Conservation (phyloP, 2,797 vertebrate genomes). For the Gymnothorax javanicus region DNA sequence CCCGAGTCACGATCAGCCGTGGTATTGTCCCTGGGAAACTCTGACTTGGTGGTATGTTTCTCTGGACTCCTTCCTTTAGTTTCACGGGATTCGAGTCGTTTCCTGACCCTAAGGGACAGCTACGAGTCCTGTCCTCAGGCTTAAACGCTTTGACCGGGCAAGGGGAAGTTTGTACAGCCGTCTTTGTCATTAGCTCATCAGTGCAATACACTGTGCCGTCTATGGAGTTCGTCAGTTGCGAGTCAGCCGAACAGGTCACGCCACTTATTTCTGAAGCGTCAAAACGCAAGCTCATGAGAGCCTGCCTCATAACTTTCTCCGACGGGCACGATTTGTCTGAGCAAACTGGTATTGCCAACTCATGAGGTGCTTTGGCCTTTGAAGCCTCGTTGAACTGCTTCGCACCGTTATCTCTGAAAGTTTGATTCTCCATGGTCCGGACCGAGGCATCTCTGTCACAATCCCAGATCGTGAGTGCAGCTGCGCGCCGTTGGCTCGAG, state of each 20-base stretch:
- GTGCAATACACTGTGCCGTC: neutral
- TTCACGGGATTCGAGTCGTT: conserved; percentile 29
- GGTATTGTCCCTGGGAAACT: conserved; percentile 74
- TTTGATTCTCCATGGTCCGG: conserved; percentile 70
- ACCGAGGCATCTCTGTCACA: conserved; percentile 66
- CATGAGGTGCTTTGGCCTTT: conserved; percentile 17
- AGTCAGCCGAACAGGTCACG: neutral
- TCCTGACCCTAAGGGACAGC: conserved; percentile 14
- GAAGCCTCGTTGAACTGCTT: conserved; percentile 35
- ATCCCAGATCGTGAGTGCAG: conserved; percentile 53
- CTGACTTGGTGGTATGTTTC: conserved; percentile 41
- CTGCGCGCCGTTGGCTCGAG: conserved; percentile 33
- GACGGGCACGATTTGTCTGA: conserved; percentile 37
- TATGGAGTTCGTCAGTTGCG: neutral
- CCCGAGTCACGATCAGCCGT: conserved; percentile 84
- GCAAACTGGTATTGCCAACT: conserved; percentile 24
- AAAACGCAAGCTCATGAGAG: conserved; percentile 34
- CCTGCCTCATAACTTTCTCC: conserved; percentile 45
- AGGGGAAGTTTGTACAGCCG: conserved; percentile 16
- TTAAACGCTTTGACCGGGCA: conserved; percentile 14
- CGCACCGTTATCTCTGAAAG: conserved; percentile 47
- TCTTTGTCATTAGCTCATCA: conserved; percentile 59
- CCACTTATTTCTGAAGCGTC: conserved; percentile 30
- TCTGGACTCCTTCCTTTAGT: conserved; percentile 12
- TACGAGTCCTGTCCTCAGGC: conserved; percentile 21